phyloP scores from a whole-genome alignment of 2,113 vertebrate species.

The Poecilia latipinna region DNA sequence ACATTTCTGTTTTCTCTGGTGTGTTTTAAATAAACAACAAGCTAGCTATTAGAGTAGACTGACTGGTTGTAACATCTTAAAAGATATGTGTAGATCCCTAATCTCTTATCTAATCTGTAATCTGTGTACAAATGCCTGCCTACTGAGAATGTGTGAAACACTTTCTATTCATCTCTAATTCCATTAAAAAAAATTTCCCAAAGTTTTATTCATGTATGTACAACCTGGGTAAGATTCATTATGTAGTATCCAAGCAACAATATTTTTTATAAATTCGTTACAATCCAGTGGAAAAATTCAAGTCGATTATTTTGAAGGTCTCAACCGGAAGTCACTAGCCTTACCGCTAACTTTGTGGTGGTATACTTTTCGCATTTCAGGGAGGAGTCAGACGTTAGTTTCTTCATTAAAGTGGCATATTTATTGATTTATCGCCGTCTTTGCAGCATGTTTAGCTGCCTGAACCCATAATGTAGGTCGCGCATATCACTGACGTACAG shows the following conservation, averaged over 20 bases:
- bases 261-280: too few relatives aligned
- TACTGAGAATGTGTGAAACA: background rate
- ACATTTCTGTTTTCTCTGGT: background rate
- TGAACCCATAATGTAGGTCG: constrained; percentile 57
- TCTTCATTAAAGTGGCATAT: constrained; percentile 66
- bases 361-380: constrained; percentile 60
- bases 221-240: background rate
- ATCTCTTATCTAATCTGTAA: background rate
- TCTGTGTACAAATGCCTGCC: background rate
- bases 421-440: constrained; percentile 36
- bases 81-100: background rate
- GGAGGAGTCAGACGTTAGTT: constrained; percentile 76
- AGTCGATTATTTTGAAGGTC: constrained; percentile 53
- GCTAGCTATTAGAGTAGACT: background rate
- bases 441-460: constrained; percentile 11
- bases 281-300: too few relatives aligned
- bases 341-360: background rate
- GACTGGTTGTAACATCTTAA: background rate
- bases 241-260: too few relatives aligned
- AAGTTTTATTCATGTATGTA: background rate
- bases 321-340: background rate
- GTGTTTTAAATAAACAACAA: background rate
- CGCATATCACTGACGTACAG: constrained; percentile 7
- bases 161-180: background rate
- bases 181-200: too few relatives aligned